Percentiles rank a stretch among this genome's conserved stretches.
Evolutionary conservation across 2,113 vertebrate species (phyloP).

Genomic region (Macquaria ambigua): DNA sequence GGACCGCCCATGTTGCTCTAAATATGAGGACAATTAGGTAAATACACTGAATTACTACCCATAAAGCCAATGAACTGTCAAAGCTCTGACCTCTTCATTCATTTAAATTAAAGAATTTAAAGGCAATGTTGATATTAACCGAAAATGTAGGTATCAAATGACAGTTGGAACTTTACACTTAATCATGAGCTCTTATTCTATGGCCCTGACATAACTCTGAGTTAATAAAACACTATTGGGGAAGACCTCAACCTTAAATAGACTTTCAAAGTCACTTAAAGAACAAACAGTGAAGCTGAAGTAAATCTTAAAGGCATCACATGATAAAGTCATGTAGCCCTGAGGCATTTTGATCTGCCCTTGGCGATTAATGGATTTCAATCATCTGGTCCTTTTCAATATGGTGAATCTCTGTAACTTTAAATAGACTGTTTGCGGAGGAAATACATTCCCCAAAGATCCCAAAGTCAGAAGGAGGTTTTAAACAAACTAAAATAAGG

Average conservation of each 20-base stretch:
- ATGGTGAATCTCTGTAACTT: not conserved
- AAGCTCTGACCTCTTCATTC: not conserved
- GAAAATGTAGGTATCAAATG: not conserved
- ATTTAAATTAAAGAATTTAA: not conserved
- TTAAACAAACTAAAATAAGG: slow-evolving; percentile 6
- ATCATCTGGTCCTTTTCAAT: slow-evolving; percentile 14
- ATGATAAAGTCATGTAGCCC: not conserved
- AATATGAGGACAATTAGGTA: slow-evolving; percentile 10
- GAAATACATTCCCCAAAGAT: slow-evolving; percentile 19
- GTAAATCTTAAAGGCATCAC: slow-evolving; percentile 24
- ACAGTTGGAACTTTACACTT: not conserved
- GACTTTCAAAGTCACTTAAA: slow-evolving; percentile 22
- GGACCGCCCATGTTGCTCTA: not conserved
- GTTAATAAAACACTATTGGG: not conserved
- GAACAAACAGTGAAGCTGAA: slow-evolving; percentile 22
- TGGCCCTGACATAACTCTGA: not conserved
- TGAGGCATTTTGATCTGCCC: slow-evolving; percentile 33
- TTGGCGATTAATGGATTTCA: slow-evolving; percentile 30
- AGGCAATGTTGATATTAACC: not conserved
- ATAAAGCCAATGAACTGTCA: not conserved
- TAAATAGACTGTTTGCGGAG: slow-evolving; percentile 15
- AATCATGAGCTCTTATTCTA: not conserved
- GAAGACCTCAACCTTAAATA: not conserved
- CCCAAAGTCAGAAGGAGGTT: not conserved
- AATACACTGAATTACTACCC: not conserved